Evolutionary conservation across 2,797 vertebrate genomes (phyloP).

Genomic region (Sebastes steindachneri): DNA sequence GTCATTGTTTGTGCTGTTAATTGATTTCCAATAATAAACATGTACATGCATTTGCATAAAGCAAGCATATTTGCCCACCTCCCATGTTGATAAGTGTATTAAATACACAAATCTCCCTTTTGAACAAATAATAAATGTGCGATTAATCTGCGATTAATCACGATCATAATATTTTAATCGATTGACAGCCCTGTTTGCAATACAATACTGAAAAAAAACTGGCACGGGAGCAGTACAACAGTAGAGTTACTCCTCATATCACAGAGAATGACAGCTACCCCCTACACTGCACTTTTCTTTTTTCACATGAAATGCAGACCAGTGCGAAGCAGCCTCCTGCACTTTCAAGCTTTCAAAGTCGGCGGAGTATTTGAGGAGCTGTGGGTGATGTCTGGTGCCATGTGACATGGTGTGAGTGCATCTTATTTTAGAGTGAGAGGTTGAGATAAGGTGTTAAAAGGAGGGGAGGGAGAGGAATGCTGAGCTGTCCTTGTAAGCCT

Average conservation of each 20-base stretch:
- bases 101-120: no score
- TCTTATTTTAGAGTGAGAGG: constrained; percentile 79
- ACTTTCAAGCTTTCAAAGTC: constrained; percentile 7
- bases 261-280: background rate
- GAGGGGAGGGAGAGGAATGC: constrained; percentile 66
- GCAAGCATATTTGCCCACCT: no score
- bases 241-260: background rate
- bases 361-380: constrained; percentile 54
- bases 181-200: background rate
- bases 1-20: no score
- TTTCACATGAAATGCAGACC: background rate
- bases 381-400: constrained; percentile 59
- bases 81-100: no score
- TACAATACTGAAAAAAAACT: background rate
- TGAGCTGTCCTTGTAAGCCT: constrained; percentile 62
- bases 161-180: no score
- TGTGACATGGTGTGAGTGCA: constrained; percentile 72
- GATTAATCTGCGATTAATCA: no score
- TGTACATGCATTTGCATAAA: no score
- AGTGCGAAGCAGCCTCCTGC: constrained; percentile 7
- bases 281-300: background rate
- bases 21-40: no score
- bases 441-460: constrained; percentile 76
- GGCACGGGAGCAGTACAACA: no score
- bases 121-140: no score